Conservation (phyloP, 2,888 invertebrate genomes). For the Sinhomidia bicolor region DNA sequence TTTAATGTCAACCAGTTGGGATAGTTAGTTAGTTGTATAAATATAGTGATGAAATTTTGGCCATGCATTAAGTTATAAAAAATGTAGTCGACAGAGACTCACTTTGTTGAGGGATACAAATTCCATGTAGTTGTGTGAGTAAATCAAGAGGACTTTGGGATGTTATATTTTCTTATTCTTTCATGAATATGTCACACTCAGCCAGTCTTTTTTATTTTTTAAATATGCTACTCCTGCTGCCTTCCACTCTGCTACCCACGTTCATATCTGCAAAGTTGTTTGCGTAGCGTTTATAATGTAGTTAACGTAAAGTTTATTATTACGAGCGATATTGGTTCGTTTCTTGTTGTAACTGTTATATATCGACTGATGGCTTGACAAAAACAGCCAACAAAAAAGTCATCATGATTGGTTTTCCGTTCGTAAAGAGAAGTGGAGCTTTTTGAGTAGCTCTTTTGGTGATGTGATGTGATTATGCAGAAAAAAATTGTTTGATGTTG, state of each 20-base stretch:
- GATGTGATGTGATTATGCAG: conserved; percentile 17
- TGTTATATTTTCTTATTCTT: background rate
- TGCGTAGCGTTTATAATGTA: conserved; percentile 4
- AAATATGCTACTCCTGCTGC: background rate
- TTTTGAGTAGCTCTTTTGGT: background rate
- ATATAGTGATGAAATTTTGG: conserved; percentile 32
- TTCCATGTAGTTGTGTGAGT: background rate
- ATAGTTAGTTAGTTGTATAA: background rate
- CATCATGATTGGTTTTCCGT: conserved; percentile 25
- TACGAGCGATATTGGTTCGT: background rate
- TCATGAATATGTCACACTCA: background rate
- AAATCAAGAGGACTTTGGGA: conserved; percentile 1
- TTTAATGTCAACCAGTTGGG: conserved; percentile 43
- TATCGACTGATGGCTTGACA: background rate
- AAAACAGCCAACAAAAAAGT: conserved; percentile 23
- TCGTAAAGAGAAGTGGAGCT: conserved; percentile 2
- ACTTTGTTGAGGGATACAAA: background rate
- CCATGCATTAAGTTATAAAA: background rate
- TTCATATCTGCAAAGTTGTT: conserved; percentile 17
- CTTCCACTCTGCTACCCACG: background rate
- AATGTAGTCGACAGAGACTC: background rate
- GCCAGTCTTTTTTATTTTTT: background rate
- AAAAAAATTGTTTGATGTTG: background rate
- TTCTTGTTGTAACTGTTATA: conserved; percentile 1
- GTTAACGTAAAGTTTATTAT: conserved; percentile 13